A percentile compares a stretch with the other conserved stretches of the same genome.
Evolutionary conservation across 2,888 invertebrate species (phyloP).

Genomic region (Trachelus tabidus): DNA sequence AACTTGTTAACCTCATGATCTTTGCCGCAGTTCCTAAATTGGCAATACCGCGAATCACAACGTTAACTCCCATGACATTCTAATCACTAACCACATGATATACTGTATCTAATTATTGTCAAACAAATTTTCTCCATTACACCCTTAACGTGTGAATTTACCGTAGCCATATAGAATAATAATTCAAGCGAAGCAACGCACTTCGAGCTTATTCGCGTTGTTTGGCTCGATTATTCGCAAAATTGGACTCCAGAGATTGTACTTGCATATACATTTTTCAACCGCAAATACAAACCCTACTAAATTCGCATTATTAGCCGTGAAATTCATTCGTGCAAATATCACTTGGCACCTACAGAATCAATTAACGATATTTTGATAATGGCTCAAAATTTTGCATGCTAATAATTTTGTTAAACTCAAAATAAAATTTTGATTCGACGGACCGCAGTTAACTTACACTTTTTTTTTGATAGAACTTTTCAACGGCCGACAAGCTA

Average conservation of each 20-base stretch:
- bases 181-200: not conserved
- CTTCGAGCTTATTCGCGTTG: not conserved
- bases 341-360: not conserved
- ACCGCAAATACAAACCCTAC: not conserved
- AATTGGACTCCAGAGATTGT: not conserved
- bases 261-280: not conserved
- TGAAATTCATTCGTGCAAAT: not conserved
- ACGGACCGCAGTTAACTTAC: not conserved
- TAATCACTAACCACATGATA: not conserved
- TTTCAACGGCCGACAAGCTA: not conserved
- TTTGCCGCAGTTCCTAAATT: not conserved
- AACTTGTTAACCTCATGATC: not conserved
- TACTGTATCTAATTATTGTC: not conserved
- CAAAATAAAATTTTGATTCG: not conserved
- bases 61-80: not conserved
- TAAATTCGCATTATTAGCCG: not conserved
- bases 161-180: not conserved
- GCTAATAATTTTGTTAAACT: not conserved
- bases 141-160: not conserved
- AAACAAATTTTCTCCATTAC: not conserved
- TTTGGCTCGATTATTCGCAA: not conserved
- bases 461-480: not conserved
- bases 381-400: not conserved
- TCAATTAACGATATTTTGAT: not conserved
- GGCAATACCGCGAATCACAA: not conserved